Base-by-base conservation (phyloP, 2,888 invertebrate species). In the Epinotia ramella region DNA sequence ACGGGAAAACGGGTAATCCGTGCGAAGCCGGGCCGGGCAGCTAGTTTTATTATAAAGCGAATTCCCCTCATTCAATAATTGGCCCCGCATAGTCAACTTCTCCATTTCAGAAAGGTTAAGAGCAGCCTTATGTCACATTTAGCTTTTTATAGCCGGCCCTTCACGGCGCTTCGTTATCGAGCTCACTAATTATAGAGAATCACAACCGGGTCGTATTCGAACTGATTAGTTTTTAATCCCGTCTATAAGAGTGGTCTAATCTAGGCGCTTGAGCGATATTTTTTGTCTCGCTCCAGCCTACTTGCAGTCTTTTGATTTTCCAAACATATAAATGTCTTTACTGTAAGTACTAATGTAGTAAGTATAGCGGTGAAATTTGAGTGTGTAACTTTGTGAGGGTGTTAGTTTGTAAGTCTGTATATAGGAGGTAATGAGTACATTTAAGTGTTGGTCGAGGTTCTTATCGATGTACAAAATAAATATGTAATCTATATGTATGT, bases 181-280 rank as follows among this genome's bases (percentile, higher is more conserved):
- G 13, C 75, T 65, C 46, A 33, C 53, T 71, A 69, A 69, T 69
- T 69, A 75, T 71, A 66, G 75, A 71, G 18, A 70, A 65, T 66
- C 69, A 24, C 65, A 53, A 75, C 46, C 68, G 65, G 65, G 16
- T 28, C 57, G 46, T 53, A 75, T 60, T 71, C 3, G 60, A 62
- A 53, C 71, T 71, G 71, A 75, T 75, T 75, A 60, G 71, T 71
- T 75, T 71, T 71, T 75, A 75, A 75, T 60, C 75, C 70, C 18
- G 44, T 24, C 40, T 65, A 13, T 60, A 20, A 9, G 59, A 40
- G 49, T 66, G 75, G 75, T 66, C 28, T 60, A 75, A 62, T 40
- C 18, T 24, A 56, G 40, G 5, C 62, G n/a, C 46, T 9, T n/a
- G 3, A 66, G 75, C 75, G 75, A 60, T 12, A 56, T 18, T 60